These are phyloP conservation scores for Mythimna ferrago DNA, from an alignment of 2,888 invertebrate species.

Conservation along the genomic window DNA sequence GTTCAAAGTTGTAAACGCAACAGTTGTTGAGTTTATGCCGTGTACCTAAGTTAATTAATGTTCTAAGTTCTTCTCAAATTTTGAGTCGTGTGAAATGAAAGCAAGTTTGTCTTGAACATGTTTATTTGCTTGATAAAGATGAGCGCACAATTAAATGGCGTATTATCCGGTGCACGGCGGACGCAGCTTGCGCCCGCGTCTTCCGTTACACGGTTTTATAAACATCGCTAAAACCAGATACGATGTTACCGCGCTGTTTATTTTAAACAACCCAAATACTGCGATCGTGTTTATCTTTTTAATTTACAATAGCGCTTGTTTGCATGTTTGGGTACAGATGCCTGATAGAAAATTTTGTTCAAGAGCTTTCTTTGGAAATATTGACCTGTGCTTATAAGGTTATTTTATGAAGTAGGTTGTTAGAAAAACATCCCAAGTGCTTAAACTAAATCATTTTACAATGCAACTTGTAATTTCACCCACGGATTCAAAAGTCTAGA, in stretches of 20 bases:
- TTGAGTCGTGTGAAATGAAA: slow-evolving; percentile 27
- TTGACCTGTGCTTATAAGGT: not conserved
- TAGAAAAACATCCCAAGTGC: too few species aligned
- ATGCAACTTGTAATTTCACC: slow-evolving; percentile 8
- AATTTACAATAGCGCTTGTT: slow-evolving; percentile 26
- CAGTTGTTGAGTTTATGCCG: not conserved
- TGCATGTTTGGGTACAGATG: not conserved
- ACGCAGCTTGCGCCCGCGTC: slow-evolving; percentile 80
- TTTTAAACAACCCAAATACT: slow-evolving; percentile 51
- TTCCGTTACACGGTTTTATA: slow-evolving; percentile 73
- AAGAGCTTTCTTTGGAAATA: not conserved
- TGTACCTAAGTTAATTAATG: not conserved
- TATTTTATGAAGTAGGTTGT: too few species aligned
- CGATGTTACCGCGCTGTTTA: slow-evolving; percentile 41
- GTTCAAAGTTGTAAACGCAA: slow-evolving; percentile 7
- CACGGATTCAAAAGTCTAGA: slow-evolving; percentile 20
- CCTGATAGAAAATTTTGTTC: not conserved
- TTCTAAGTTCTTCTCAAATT: not conserved
- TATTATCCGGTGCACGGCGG: slow-evolving; percentile 75
- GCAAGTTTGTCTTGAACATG: slow-evolving; percentile 19
- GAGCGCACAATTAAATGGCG: slow-evolving; percentile 66
- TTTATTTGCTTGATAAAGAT: slow-evolving; percentile 59
- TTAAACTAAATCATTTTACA: not conserved
- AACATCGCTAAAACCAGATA: slow-evolving; percentile 54
- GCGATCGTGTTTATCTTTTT: slow-evolving; percentile 41